Evolutionary conservation across 1,140 invertebrate genomes (phyloP), one percentile per base, ranked within the genome.

Genomic region (Grapholita molesta): DNA sequence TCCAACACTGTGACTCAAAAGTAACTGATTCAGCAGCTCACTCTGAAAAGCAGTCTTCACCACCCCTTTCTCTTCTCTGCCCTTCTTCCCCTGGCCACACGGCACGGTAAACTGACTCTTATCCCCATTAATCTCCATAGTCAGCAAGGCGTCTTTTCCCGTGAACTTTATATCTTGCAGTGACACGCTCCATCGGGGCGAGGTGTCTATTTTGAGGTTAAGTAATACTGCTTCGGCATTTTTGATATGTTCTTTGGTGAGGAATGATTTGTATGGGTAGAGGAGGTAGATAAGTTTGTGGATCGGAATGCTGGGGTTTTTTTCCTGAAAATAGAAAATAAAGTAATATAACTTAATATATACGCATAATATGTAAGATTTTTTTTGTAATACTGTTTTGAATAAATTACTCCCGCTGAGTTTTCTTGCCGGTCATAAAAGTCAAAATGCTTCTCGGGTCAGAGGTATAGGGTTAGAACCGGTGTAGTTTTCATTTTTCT

Each of bases 1-100:
- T 2, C 93, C 94, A 6, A 95, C 94, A 69, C 94, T 90, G 86
- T 97, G 96, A 64, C 95, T 96, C 78, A 97, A 93, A 23, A 98
- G 77, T 81, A 99, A 93, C 68, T 96, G 94, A 35, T 95, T 92
- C 24, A 99, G 84, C n/a, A 98, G 84, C 30, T 93, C 91, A 74
- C 97, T 95, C 83, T 99, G 97, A 84, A 97, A 97, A 11, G 93
- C 91, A 0, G 97, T 97, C 74, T 95, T 93, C 18, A 98, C 93
- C 84, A 94, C 94, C 11, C 78, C 76, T 74, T 73, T 82, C 33
- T 65, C 70, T 74, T 79, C 70, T 52, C 72, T 72, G 12, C 52
- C 72, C 42, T 55, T 75, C 32, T 53, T 67, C 66, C 74, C 78
- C 0, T 64, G 74, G 0, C 93, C 92, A 24, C 85, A 82, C 0